Evolutionary conservation across 2,888 invertebrate species (phyloP), one percentile per base, ranked within the genome.

Genomic region (Polydrusus tereticollis): DNA sequence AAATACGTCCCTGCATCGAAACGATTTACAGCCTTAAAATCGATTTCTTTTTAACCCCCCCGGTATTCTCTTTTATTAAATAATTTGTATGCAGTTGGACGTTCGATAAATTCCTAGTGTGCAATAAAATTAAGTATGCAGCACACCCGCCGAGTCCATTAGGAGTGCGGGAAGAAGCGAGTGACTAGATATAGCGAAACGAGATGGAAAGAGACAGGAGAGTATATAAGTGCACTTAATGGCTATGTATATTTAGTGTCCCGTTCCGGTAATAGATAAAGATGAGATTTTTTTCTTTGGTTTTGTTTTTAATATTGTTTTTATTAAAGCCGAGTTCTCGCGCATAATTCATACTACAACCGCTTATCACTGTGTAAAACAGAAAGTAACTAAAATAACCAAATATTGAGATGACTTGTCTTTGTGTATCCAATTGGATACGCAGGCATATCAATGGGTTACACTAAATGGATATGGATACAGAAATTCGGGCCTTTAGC

Each of bases 121-220:
- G 67, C 59, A 59, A 66, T 67, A 67, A 59, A 67, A 67, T 67
- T 59, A 67, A 67, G 67, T 59, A 67, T 67, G 58, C 67, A 59
- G 47, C 33, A 18, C 67, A 20, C 38, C 52, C 21, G 43, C 18
- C 16, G 10, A 14, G 16, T 16, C 16, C 29, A 55, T 29, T 33
- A 29, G 21, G 10, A 8, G 10, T 26, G 16, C 29, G 7, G 7
- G 29, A 29, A 12, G 18, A 8, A 55, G 29, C 29, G 16, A 55
- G 52, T 29, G 20, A 2, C 2, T 6, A 1, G 2, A 20, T 45
- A 18, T 1, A 20, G 5, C 23, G 16, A n/a, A 41, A 41, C n/a
- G 16, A 1, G 16, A 41, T 41, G 6, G 16, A 47, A 47, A 21
- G 47, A 47, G 47, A 47, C 20, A 10, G n/a, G n/a, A n/a, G n/a